Percentiles rank a stretch among this genome's conserved stretches.
phyloP scores from a whole-genome alignment of 2,797 vertebrate genomes.

The Gambusia yucatana region DNA sequence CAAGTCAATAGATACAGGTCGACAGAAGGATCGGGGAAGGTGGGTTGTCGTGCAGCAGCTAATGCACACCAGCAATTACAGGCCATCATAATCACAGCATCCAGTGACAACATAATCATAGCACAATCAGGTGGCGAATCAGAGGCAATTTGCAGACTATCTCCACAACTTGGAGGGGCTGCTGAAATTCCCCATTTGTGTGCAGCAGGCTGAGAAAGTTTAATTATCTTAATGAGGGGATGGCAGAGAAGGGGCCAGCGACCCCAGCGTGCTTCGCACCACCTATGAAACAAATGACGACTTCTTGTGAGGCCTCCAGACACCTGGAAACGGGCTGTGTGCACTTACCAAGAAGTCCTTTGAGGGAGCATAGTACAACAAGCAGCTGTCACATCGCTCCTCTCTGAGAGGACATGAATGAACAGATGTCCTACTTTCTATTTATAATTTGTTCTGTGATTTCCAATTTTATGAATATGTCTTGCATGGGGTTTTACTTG shows the following conservation, averaged over 20 bases:
- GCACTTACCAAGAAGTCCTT: slow-evolving; percentile 28
- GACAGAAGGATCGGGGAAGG: slow-evolving; percentile 42
- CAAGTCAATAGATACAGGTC: slow-evolving; percentile 67
- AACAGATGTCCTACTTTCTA: slow-evolving; percentile 60
- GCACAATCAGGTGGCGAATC: slow-evolving; percentile 81
- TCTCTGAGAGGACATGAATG: slow-evolving; percentile 60
- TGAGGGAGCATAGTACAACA: slow-evolving; percentile 31
- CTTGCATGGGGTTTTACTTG: background rate
- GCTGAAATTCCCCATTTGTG: slow-evolving; percentile 68
- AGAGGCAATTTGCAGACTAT: slow-evolving; percentile 81
- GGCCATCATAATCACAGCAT: slow-evolving; percentile 82
- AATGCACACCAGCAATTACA: slow-evolving; percentile 80
- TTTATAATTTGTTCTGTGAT: slow-evolving; percentile 40
- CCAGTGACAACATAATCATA: slow-evolving; percentile 84
- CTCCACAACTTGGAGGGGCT: slow-evolving; percentile 72
- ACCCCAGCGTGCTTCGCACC: slow-evolving; percentile 45
- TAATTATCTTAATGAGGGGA: slow-evolving; percentile 81
- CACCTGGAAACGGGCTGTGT: slow-evolving; percentile 52
- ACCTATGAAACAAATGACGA: slow-evolving; percentile 53
- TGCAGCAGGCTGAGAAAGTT: slow-evolving; percentile 73
- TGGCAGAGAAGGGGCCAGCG: slow-evolving; percentile 62
- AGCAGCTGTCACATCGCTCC: slow-evolving; percentile 71
- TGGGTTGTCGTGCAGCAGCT: slow-evolving; percentile 65
- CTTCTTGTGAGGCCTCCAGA: slow-evolving; percentile 24
- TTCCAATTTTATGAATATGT: slow-evolving; percentile 23